Percentiles rank a stretch among this genome's conserved stretches.
These are phyloP conservation scores for Acanthochromis polyacanthus DNA, from an alignment of 2,113 vertebrate genomes.

Conservation along the genomic window DNA sequence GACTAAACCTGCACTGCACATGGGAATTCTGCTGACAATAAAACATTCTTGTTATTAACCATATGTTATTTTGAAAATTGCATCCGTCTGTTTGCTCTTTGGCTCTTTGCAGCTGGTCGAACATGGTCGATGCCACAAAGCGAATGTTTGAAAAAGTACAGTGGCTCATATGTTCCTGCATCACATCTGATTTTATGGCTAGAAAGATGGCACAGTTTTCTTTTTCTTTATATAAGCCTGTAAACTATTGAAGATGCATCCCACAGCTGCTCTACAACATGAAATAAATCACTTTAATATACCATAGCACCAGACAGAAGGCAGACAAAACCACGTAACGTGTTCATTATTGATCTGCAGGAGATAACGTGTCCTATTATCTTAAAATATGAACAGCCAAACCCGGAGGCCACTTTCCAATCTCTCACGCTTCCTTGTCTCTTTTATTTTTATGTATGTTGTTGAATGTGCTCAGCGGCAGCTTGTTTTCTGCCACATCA, in stretches of 20 bases:
- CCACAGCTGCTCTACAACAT: not conserved
- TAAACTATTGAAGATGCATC: too few species aligned
- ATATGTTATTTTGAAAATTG: too few species aligned
- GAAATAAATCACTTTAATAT: conserved; percentile 6
- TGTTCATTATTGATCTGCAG: conserved; percentile 14
- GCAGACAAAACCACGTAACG: not conserved
- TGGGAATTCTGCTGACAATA: not conserved
- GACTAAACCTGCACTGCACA: not conserved
- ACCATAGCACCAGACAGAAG: not conserved
- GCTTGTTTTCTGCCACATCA: not conserved
- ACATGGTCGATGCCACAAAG: too few species aligned
- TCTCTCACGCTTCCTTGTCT: not conserved
- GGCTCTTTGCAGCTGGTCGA: too few species aligned
- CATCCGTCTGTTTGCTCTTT: too few species aligned
- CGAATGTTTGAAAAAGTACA: too few species aligned
- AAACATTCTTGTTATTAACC: too few species aligned
- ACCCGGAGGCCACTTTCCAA: not conserved
- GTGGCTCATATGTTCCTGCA: too few species aligned
- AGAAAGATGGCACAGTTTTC: not conserved
- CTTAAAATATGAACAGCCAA: conserved; percentile 8
- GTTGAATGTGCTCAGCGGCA: not conserved
- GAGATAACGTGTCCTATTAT: not conserved
- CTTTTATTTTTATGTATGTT: not conserved
- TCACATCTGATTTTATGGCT: too few species aligned
- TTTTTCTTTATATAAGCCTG: too few species aligned